Conservation (phyloP, 2,888 invertebrate species). For the Amphipyra tragopoginis region DNA sequence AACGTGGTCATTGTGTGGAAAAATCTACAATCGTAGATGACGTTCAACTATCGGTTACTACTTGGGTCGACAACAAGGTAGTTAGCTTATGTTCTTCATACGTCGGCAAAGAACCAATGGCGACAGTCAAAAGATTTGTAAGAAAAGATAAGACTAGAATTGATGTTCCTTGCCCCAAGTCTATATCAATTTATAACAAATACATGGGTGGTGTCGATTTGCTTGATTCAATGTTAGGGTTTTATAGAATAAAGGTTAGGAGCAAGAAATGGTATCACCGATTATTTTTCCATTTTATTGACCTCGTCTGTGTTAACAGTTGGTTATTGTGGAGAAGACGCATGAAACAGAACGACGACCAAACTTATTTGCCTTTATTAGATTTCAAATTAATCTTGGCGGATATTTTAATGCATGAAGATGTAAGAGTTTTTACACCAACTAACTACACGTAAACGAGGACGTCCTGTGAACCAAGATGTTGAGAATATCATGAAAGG, state of each 20-base stretch:
- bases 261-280: slow-evolving; percentile 59
- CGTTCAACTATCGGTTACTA: slow-evolving; percentile 35
- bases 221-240: slow-evolving; percentile 54
- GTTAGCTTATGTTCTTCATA: slow-evolving; percentile 54
- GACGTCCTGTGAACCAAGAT: slow-evolving; percentile 35
- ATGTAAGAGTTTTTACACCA: slow-evolving; percentile 35
- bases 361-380: slow-evolving; percentile 46
- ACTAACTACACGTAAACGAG: slow-evolving; percentile 45
- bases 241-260: slow-evolving; percentile 59
- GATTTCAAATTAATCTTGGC: slow-evolving; percentile 46
- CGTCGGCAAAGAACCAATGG: slow-evolving; percentile 53
- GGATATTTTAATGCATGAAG: slow-evolving; percentile 36
- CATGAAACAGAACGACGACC: slow-evolving; percentile 41
- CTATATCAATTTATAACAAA: slow-evolving; percentile 43
- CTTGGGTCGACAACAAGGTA: slow-evolving; percentile 54
- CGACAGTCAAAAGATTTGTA: slow-evolving; percentile 31
- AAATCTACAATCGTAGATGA: slow-evolving; percentile 16
- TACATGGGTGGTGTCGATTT: slow-evolving; percentile 60
- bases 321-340: slow-evolving; percentile 54
- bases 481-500: slow-evolving; percentile 17
- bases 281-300: slow-evolving; percentile 59
- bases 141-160: slow-evolving; percentile 47
- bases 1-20: slow-evolving; percentile 15
- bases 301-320: slow-evolving; percentile 51
- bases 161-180: slow-evolving; percentile 52